A percentile compares a stretch with the other conserved stretches of the same genome.
phyloP scores from a whole-genome alignment of 2,888 invertebrate genomes.

The Anorthoa munda region DNA sequence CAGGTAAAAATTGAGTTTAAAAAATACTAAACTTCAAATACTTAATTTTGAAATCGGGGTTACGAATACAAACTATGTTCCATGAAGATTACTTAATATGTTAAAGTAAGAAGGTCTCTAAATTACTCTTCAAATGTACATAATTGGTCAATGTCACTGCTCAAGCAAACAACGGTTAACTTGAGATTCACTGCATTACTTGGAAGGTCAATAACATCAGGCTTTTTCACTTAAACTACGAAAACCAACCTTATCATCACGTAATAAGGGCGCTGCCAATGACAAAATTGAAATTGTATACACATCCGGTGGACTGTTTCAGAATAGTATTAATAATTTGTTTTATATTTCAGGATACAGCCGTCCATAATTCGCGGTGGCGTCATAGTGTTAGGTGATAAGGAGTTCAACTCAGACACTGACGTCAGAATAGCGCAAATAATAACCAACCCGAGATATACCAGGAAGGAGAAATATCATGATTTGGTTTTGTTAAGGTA shows the following conservation, averaged over 20 bases:
- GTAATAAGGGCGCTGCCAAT: neutral
- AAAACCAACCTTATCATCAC: too few relatives aligned
- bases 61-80: neutral
- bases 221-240: neutral
- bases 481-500: conserved; percentile 86
- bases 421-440: conserved; percentile 78
- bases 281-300: neutral
- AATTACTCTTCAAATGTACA: neutral
- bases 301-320: neutral
- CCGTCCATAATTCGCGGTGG: conserved; percentile 83
- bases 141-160: neutral
- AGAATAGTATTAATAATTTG: neutral
- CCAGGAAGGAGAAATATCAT: conserved; percentile 81
- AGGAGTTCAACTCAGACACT: conserved; percentile 71
- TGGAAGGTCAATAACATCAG: neutral
- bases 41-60: too few relatives aligned
- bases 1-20: too few relatives aligned
- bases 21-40: too few relatives aligned
- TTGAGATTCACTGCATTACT: neutral
- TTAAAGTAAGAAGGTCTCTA: neutral
- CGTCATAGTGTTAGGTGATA: conserved; percentile 77
- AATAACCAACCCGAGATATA: conserved; percentile 80
- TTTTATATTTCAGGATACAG: conserved; percentile 73
- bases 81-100: too few relatives aligned
- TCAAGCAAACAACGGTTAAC: neutral